Conservation (phyloP, 2,888 invertebrate genomes). For the Sphaerophoria rueppellii region DNA sequence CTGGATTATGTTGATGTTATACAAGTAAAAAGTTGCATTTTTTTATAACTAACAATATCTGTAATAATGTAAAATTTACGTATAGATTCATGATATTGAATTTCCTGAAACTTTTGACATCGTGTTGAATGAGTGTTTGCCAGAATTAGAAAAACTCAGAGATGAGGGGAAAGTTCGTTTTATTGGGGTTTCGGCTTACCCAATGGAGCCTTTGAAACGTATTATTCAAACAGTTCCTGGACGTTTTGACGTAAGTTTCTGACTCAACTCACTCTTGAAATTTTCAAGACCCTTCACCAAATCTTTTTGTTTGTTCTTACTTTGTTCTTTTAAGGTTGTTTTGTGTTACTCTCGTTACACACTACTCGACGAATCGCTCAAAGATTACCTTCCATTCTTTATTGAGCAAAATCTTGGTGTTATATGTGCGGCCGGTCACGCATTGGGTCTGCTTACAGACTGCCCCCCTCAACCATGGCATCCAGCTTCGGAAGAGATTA, state of each 20-base stretch:
- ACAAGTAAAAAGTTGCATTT: conserved; percentile 85
- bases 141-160: conserved; percentile 89
- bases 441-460: conserved; percentile 92
- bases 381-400: conserved; percentile 87
- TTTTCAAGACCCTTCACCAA: neutral
- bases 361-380: conserved; percentile 90
- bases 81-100: conserved; percentile 95
- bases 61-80: neutral
- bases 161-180: conserved; percentile 88
- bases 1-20: conserved; percentile 94
- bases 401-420: conserved; percentile 86
- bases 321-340: conserved; percentile 69
- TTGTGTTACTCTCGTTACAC: conserved; percentile 92
- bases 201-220: conserved; percentile 89
- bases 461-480: conserved; percentile 91
- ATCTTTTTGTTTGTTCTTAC: neutral
- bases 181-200: conserved; percentile 95
- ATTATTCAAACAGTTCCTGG: conserved; percentile 86
- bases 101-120: conserved; percentile 90
- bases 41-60: neutral
- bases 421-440: conserved; percentile 91
- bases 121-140: conserved; percentile 93
- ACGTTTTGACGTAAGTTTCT: conserved; percentile 78
- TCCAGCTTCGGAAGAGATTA: conserved; percentile 87
- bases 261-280: neutral